Base-by-base conservation (phyloP, 2,888 invertebrate genomes). In the Blera fallax region DNA sequence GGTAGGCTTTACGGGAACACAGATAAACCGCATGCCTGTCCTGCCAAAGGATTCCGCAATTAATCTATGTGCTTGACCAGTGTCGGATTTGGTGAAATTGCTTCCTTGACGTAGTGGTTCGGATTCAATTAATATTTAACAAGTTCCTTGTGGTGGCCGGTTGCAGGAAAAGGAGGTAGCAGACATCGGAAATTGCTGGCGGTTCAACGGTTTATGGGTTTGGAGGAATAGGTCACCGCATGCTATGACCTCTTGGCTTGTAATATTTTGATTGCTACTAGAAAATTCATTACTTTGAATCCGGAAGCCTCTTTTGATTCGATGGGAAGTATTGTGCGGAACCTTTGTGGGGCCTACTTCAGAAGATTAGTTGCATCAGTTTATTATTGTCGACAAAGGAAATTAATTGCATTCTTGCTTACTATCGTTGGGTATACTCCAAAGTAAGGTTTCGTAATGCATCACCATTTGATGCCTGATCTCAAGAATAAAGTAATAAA, bases 41-140 rank as follows among this genome's bases (percentile, higher is more conserved):
- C 72, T 76, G 76, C 37, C 81, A 77, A 81, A 81, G 76, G 76
- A 81, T 81, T 77, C 67, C 77, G 54, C 81, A 72, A 77, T 72
- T 85, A 77, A 85, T 81, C 85, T 73, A 76, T 81, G 85, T 67
- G 81, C 62, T 67, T 81, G 72, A 77, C 70, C 76, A 62, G 48
- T 67, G 50, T 74, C 45, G 85, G 60, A 62, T 85, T 81, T 69
- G 54, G 67, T 50, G 60, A 81, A 76, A 67, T 69, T 72, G 54
- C 76, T 85, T 80, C 72, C 76, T 69, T 65, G 56, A 80, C 37
- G 79, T 64, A 56, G 74, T 18, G 52, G 27, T n/a, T 76, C 37
- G 76, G 58, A 67, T 81, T 85, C 77, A 81, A 81, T 85, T 85
- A 85, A 80, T 67, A 72, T 81, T 81, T 77, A 77, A 85, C 85